Evolutionary conservation across 2,797 vertebrate genomes (phyloP).

Genomic region (Enteromius afrohamiltoni): DNA sequence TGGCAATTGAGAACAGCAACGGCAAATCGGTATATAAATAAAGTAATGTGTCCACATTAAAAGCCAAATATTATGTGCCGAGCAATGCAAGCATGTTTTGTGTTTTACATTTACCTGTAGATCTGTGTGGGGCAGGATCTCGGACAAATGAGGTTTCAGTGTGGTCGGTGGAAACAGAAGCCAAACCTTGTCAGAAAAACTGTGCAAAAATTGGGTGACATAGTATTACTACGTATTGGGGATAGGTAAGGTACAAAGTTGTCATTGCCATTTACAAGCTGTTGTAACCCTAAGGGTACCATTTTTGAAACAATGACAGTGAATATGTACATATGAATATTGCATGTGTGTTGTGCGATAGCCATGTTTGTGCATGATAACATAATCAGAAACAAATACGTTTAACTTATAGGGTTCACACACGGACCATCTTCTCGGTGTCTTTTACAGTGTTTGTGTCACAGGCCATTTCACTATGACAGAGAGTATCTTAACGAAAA

Average conservation of each 20-base stretch:
- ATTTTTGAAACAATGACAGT: not conserved
- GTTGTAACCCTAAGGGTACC: not conserved
- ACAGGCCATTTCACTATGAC: slow-evolving; percentile 12
- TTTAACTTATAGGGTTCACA: slow-evolving; percentile 14
- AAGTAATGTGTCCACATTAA: not conserved
- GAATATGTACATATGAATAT: too few species aligned
- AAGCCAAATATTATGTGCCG: not conserved
- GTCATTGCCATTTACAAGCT: not conserved
- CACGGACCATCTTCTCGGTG: slow-evolving; percentile 1
- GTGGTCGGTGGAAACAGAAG: not conserved
- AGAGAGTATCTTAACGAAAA: slow-evolving; percentile 7
- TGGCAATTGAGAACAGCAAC: not conserved
- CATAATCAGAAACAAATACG: not conserved
- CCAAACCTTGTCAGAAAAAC: not conserved
- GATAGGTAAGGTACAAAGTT: not conserved
- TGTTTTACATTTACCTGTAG: not conserved
- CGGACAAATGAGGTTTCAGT: not conserved
- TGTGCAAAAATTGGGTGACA: fast-evolving
- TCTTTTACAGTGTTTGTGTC: slow-evolving; percentile 1
- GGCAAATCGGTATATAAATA: not conserved
- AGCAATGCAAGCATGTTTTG: not conserved
- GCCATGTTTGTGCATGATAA: not conserved
- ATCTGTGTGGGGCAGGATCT: not conserved
- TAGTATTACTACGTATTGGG: not conserved
- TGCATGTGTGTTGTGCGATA: slow-evolving; percentile 7